phyloP scores from a whole-genome alignment of 2,113 vertebrate species.

The Verasper variegatus region DNA sequence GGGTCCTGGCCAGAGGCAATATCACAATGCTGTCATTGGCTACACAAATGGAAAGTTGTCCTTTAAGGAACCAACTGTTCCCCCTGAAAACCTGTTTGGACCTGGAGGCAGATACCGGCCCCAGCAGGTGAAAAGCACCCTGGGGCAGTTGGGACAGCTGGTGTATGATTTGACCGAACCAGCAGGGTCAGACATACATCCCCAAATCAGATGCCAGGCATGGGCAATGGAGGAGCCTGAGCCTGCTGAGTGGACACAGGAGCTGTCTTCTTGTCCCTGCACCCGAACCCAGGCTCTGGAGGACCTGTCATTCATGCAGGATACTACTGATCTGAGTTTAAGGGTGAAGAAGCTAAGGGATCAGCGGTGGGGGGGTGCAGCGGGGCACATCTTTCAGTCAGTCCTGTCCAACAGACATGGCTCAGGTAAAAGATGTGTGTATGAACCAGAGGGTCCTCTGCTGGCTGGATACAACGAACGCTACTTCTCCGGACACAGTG shows the following conservation, averaged over 20 bases:
- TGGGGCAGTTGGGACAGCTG: conserved; percentile 78
- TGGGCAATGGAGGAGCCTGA: conserved; percentile 82
- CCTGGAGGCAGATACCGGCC: conserved; percentile 82
- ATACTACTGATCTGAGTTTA: conserved; percentile 47
- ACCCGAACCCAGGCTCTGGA: conserved; percentile 77
- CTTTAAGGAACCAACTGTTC: conserved; percentile 73
- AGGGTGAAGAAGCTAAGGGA: conserved; percentile 64
- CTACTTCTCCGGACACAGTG: conserved; percentile 73
- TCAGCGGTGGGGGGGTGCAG: conserved; percentile 73
- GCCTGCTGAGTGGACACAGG: conserved; percentile 72
- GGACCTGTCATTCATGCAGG: conserved; percentile 78
- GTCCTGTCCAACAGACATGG: conserved; percentile 75
- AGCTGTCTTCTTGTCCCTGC: conserved; percentile 80
- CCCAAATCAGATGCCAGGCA: conserved; percentile 72
- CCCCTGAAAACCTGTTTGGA: conserved; percentile 77
- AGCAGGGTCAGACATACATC: conserved; percentile 41
- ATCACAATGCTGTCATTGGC: conserved; percentile 81
- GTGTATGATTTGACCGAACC: conserved; percentile 77
- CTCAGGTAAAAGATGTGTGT: conserved; percentile 84
- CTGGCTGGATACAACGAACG: conserved; percentile 82
- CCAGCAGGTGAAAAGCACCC: conserved; percentile 75
- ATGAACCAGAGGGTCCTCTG: conserved; percentile 81
- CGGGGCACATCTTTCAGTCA: conserved; percentile 76
- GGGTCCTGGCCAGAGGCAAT: conserved; percentile 80
- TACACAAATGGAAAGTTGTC: conserved; percentile 80